Percentiles rank a stretch among this genome's conserved stretches.
phyloP scores from a whole-genome alignment of 1,140 invertebrate species.

The Drosophila truncata region DNA sequence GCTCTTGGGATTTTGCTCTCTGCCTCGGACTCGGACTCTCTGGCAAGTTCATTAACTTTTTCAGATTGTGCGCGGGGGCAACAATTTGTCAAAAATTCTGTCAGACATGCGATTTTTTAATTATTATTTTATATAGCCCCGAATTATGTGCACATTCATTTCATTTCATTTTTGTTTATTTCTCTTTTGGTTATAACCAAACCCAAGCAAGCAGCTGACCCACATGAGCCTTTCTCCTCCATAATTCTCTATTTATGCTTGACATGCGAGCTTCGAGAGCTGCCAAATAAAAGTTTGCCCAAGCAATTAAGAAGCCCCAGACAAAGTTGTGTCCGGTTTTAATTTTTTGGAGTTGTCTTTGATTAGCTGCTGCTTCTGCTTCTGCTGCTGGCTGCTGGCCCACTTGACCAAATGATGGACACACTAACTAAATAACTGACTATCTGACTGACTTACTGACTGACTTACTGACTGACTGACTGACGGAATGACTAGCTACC shows the following conservation, averaged over 20 bases:
- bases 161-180: slow-evolving; percentile 35
- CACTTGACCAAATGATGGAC: slow-evolving; percentile 46
- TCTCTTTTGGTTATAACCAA: not conserved
- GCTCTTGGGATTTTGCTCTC: slow-evolving; percentile 50
- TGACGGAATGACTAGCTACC: slow-evolving; percentile 48
- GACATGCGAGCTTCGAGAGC: slow-evolving; percentile 44
- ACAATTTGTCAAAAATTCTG: slow-evolving; percentile 79
- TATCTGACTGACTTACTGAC: not conserved
- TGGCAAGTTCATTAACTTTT: slow-evolving; percentile 79
- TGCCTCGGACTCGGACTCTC: slow-evolving; percentile 11
- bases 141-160: slow-evolving; percentile 38
- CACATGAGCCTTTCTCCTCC: slow-evolving; percentile 43
- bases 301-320: slow-evolving; percentile 52
- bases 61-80: slow-evolving; percentile 61
- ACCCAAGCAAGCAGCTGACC: slow-evolving; percentile 42
- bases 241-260: slow-evolving; percentile 59
- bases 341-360: slow-evolving; percentile 62
- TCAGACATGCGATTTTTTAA: slow-evolving; percentile 79
- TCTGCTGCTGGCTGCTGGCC: slow-evolving; percentile 46
- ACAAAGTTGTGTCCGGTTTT: slow-evolving; percentile 53
- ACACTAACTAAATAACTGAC: slow-evolving; percentile 31
- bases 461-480: slow-evolving; percentile 19
- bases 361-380: slow-evolving; percentile 52
- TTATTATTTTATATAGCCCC: slow-evolving; percentile 58
- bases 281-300: slow-evolving; percentile 42